A percentile compares a stretch with the other conserved stretches of the same genome.
phyloP scores from a whole-genome alignment of 2,797 vertebrate species.

The Enteromius fasciolatus region DNA sequence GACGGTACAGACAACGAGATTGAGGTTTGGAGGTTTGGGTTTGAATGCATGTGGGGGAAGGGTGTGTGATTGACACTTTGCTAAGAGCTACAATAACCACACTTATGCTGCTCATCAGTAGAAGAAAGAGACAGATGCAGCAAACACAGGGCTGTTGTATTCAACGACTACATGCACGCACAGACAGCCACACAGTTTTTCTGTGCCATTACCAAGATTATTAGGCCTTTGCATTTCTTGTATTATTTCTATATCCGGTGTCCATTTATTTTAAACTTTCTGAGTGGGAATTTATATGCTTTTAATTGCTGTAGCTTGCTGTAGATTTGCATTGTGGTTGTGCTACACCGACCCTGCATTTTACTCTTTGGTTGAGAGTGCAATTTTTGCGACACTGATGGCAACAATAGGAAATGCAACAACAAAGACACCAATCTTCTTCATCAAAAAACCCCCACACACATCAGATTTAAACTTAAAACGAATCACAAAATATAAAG shows the following conservation, averaged over 20 bases:
- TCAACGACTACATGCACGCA: slow-evolving; percentile 34
- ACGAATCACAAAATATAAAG: not conserved
- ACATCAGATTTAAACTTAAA: not conserved
- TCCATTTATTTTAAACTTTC: not conserved
- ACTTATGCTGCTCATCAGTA: slow-evolving; percentile 20
- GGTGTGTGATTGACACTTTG: not conserved
- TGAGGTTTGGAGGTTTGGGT: slow-evolving; percentile 3
- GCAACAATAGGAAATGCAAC: slow-evolving; percentile 5
- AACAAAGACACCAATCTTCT: not conserved
- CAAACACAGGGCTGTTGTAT: slow-evolving; percentile 48
- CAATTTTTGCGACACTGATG: not conserved
- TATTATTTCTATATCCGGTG: not conserved
- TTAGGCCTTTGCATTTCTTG: slow-evolving; percentile 16
- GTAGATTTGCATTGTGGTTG: slow-evolving; percentile 1
- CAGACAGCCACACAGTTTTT: slow-evolving; percentile 32
- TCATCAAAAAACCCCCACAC: no score
- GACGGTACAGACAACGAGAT: not conserved
- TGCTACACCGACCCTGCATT: not conserved
- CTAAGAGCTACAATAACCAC: slow-evolving; percentile 32
- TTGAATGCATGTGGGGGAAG: not conserved
- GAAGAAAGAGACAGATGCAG: slow-evolving; percentile 21
- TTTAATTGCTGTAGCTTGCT: not conserved
- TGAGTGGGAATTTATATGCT: not conserved
- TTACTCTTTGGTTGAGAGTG: not conserved
- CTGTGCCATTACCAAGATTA: slow-evolving; percentile 15